A percentile compares a stretch with the other conserved stretches of the same genome.
These are phyloP conservation scores for Epinotia bilunana DNA, from an alignment of 2,888 invertebrate genomes.

Conservation along the genomic window DNA sequence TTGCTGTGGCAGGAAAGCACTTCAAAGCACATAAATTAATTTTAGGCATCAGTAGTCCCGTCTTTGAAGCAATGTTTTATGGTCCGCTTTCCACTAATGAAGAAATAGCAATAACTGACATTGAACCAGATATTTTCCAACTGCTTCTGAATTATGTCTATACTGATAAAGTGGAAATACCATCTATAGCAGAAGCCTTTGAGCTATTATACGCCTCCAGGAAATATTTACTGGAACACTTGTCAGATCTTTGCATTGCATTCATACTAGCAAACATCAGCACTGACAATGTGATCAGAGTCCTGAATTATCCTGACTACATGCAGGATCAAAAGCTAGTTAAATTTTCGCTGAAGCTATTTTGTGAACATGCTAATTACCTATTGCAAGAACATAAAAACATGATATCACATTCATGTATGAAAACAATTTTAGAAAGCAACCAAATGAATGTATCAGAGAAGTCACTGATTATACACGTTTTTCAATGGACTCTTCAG, in stretches of 20 bases:
- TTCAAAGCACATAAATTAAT: slow-evolving; percentile 86
- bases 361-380: slow-evolving; percentile 83
- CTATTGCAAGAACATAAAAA: slow-evolving; percentile 78
- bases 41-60: slow-evolving; percentile 87
- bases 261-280: slow-evolving; percentile 83
- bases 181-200: slow-evolving; percentile 85
- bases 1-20: slow-evolving; percentile 78
- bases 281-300: slow-evolving; percentile 83
- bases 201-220: slow-evolving; percentile 86
- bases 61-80: slow-evolving; percentile 88
- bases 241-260: slow-evolving; percentile 78
- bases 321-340: slow-evolving; percentile 83
- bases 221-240: slow-evolving; percentile 85
- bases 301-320: slow-evolving; percentile 85
- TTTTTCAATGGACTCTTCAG: slow-evolving; percentile 82
- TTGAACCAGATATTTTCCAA: slow-evolving; percentile 85
- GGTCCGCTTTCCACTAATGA: slow-evolving; percentile 83
- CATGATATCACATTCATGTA: slow-evolving; percentile 77
- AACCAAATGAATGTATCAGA: slow-evolving; percentile 80
- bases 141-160: slow-evolving; percentile 86
- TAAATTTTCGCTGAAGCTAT: slow-evolving; percentile 80
- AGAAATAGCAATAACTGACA: slow-evolving; percentile 83
- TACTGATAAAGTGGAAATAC: slow-evolving; percentile 83
- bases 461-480: slow-evolving; percentile 80
- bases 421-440: slow-evolving; percentile 79